Evolutionary conservation across 2,888 invertebrate species (phyloP), one percentile per base, ranked within the genome.

Genomic region (Ennomos erosarius): DNA sequence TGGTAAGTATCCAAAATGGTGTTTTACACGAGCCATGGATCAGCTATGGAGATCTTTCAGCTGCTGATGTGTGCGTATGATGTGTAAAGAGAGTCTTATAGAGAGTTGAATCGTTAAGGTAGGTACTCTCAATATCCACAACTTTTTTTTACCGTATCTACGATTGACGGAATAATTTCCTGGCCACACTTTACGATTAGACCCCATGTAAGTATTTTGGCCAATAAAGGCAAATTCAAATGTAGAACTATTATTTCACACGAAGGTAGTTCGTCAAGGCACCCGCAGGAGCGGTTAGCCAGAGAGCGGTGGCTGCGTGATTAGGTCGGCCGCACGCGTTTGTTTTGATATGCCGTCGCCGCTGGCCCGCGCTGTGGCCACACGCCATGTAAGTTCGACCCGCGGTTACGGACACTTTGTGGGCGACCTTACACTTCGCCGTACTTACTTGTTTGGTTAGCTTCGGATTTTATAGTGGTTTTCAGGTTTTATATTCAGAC

Each of bases 271-370:
- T 55, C 59, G 55, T 59, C 59, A 55, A 50, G 59, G 54, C 60
- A 52, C 52, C 56, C 66, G 72, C 71, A 75, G 80, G 75, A 72
- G 81, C 76, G 84, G 82, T 78, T 79, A 83, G 82, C 86, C 84
- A 83, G 82, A 79, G 80, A 87, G 85, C 82, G 82, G 82, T 74
- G 74, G 75, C 78, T 76, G 71, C 83, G 81, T 78, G 85, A 86
- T 87, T 87, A 86, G 85, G 76, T 76, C 75, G 69, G 71, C 74
- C 71, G 59, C 73, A 76, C 78, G 73, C 81, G 82, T 81, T 80
- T 81, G 82, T 82, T 83, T 80, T 81, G 81, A 84, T 83, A 81
- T 79, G 80, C 69, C 71, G 61, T 65, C 65, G 69, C 67, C 74
- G 67, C 73, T 68, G 69, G 68, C 65, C 70, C 71, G 47, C 66